Conservation (phyloP, 2,888 invertebrate species). For the Drosophila mimetica region DNA sequence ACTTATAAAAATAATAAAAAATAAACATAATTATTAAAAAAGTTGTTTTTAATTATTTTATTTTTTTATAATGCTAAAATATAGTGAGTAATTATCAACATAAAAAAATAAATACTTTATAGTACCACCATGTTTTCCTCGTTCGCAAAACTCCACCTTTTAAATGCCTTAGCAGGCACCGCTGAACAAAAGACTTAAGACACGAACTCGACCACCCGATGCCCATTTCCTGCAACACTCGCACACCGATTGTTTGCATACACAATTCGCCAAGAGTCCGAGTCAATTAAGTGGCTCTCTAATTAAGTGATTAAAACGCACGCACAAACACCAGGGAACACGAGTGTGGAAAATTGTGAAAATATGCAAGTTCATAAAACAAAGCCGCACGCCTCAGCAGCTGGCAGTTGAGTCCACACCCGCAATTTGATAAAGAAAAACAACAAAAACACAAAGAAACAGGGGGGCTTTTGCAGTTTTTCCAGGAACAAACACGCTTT, state of each 20-base stretch:
- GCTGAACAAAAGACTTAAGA: conserved; percentile 71
- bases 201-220: conserved; percentile 65
- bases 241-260: conserved; percentile 63
- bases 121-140: neutral
- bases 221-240: conserved; percentile 65
- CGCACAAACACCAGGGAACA: conserved; percentile 35
- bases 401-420: conserved; percentile 47
- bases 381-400: conserved; percentile 50
- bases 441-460: neutral
- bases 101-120: neutral
- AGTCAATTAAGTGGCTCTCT: conserved; percentile 71
- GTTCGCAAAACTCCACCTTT: neutral
- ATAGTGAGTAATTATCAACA: no score
- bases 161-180: conserved; percentile 20
- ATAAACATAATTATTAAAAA: no score
- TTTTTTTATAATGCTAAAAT: no score
- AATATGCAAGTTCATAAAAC: conserved; percentile 71
- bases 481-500: conserved; percentile 83
- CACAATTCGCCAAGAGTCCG: conserved; percentile 63
- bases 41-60: no score
- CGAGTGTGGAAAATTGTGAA: conserved; percentile 51
- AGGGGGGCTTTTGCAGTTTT: conserved; percentile 59
- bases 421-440: conserved; percentile 25
- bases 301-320: conserved; percentile 80
- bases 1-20: no score